Percentiles rank a stretch among this genome's conserved stretches.
Evolutionary conservation across 2,797 vertebrate species (phyloP).

Genomic region (Acanthurus lineatus): DNA sequence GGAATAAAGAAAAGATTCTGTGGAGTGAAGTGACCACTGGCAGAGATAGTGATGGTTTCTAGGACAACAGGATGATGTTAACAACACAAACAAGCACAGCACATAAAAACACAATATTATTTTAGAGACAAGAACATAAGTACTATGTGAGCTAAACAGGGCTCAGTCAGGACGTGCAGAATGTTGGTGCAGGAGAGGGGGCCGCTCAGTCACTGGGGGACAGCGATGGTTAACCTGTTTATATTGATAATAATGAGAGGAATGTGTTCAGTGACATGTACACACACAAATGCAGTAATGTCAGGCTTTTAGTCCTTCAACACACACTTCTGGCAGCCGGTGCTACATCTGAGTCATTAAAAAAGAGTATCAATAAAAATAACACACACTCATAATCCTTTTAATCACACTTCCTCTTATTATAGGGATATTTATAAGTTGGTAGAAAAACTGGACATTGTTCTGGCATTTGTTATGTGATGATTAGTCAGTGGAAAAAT

Average conservation of each 20-base stretch:
- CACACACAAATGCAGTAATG: constrained; percentile 12
- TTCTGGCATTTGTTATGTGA: constrained; percentile 23
- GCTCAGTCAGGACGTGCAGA: too few relatives aligned
- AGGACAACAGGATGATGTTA: background rate
- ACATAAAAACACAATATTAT: too few relatives aligned
- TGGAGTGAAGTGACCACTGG: background rate
- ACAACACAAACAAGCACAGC: background rate
- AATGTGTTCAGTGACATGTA: constrained; percentile 10
- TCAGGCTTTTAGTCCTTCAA: background rate
- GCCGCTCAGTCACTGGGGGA: too few relatives aligned
- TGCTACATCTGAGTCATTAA: background rate
- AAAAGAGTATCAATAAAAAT: background rate
- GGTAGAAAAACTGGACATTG: constrained; percentile 27
- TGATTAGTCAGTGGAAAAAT: constrained; percentile 13
- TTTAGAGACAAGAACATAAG: too few relatives aligned
- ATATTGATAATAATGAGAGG: constrained; percentile 25
- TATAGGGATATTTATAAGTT: constrained; percentile 21
- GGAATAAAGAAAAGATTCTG: background rate
- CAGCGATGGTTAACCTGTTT: constrained; percentile 36
- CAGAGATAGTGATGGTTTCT: background rate
- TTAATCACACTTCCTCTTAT: constrained; percentile 4
- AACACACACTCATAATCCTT: background rate
- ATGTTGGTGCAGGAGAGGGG: too few relatives aligned
- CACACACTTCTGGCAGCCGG: background rate
- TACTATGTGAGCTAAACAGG: too few relatives aligned